Conservation (phyloP, 1,140 invertebrate genomes). For the Dysdera silvatica region DNA sequence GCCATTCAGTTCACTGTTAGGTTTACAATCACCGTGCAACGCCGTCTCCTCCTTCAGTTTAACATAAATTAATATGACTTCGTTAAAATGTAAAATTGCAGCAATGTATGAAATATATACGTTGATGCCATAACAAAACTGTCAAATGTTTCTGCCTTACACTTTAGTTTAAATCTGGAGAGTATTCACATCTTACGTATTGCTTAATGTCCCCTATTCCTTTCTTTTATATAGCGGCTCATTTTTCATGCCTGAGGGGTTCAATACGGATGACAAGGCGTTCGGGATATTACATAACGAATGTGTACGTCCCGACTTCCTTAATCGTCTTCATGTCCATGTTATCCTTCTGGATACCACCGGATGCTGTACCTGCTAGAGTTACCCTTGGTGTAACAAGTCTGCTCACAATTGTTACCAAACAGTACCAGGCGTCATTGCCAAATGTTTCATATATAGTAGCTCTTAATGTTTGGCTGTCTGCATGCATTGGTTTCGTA, state of each 20-base stretch:
- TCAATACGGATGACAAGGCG: constrained; percentile 30
- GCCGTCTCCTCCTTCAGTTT: too few relatives aligned
- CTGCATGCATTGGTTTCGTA: constrained; percentile 56
- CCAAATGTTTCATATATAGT: constrained; percentile 83
- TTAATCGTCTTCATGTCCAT: constrained; percentile 41
- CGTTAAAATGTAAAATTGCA: too few relatives aligned
- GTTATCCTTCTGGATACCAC: constrained; percentile 41
- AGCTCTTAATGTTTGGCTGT: constrained; percentile 79
- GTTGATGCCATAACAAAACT: too few relatives aligned
- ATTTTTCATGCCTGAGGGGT: constrained; percentile 21
- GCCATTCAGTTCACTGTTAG: too few relatives aligned
- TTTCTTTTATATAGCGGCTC: constrained; percentile 5
- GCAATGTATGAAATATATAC: too few relatives aligned
- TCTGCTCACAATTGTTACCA: constrained; percentile 72
- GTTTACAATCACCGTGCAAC: too few relatives aligned
- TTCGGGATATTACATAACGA: constrained; percentile 39
- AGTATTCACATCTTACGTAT: not conserved
- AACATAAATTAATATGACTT: too few relatives aligned
- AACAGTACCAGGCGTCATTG: constrained; percentile 57
- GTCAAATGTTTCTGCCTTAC: too few relatives aligned
- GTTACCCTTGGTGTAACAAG: constrained; percentile 40
- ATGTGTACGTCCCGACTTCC: constrained; percentile 39
- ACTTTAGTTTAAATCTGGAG: too few relatives aligned
- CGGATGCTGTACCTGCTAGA: constrained; percentile 39
- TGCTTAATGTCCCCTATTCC: not conserved